These are phyloP conservation scores for Mustelus asterias DNA, from an alignment of 2,113 vertebrate genomes.

Conservation along the genomic window DNA sequence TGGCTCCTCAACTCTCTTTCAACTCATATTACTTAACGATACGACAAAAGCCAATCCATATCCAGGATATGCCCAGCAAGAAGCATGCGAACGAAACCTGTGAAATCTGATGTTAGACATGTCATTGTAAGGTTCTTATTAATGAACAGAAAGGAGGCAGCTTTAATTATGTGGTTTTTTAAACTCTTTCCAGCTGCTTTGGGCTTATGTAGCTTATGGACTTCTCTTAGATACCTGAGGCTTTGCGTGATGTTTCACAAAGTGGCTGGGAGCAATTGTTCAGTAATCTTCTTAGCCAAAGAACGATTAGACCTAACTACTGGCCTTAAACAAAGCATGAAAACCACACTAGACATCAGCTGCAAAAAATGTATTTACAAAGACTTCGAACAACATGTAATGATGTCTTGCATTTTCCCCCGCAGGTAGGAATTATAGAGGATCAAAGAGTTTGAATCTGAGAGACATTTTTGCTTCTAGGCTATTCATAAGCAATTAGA, in stretches of 20 bases:
- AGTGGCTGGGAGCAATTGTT: conserved; percentile 36
- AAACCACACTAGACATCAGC: conserved; percentile 37
- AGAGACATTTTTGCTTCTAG: background rate
- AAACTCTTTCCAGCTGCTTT: conserved; percentile 35
- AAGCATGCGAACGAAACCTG: background rate
- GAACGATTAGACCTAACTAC: conserved; percentile 34
- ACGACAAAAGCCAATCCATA: no score
- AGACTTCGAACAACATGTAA: conserved; percentile 28
- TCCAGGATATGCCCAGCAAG: background rate
- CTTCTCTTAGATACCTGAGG: conserved; percentile 31
- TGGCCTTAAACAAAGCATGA: conserved; percentile 37
- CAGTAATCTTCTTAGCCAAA: conserved; percentile 35
- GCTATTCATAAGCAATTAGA: conserved; percentile 14
- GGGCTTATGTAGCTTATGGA: background rate
- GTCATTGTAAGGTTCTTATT: conserved; percentile 29
- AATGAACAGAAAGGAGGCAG: conserved; percentile 23
- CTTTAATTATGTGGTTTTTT: conserved; percentile 22
- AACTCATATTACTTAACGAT: background rate
- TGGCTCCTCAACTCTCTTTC: background rate
- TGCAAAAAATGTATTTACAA: conserved; percentile 36
- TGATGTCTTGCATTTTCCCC: conserved; percentile 28
- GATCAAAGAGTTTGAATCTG: conserved; percentile 28
- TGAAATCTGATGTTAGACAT: background rate
- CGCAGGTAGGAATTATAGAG: conserved; percentile 8
- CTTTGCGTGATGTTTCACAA: conserved; percentile 38